Evolutionary conservation across 2,888 invertebrate genomes (phyloP).

Genomic region (Andrena bucephala): DNA sequence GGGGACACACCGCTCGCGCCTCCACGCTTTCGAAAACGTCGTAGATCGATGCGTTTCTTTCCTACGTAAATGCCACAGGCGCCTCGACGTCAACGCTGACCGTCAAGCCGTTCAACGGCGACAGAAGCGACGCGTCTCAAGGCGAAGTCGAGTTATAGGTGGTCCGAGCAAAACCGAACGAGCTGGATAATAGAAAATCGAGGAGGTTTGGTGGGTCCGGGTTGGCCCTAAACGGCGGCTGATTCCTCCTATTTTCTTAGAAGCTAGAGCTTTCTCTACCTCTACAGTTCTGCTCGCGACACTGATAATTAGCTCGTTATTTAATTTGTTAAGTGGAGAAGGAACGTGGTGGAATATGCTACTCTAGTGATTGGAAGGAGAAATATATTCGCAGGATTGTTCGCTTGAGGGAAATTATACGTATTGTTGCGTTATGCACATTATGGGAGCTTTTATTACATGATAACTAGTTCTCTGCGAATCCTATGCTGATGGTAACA

Average conservation of each 20-base stretch:
- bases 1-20: background rate
- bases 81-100: no score
- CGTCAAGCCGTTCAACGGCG: background rate
- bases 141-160: background rate
- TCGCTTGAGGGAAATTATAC: slow-evolving; percentile 12
- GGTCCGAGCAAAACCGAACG: no score
- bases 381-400: slow-evolving; percentile 1
- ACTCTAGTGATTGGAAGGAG: background rate
- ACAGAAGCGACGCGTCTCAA: background rate
- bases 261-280: no score
- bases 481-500: background rate
- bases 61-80: background rate
- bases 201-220: no score
- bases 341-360: no score
- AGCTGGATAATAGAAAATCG: no score
- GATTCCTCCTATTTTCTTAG: no score
- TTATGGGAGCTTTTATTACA: background rate
- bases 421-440: background rate
- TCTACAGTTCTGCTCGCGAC: no score
- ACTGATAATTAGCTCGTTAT: no score
- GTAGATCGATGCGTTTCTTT: background rate
- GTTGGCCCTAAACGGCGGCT: no score
- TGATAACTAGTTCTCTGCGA: background rate
- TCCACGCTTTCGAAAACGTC: slow-evolving; percentile 25
- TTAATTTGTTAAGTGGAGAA: no score